Base-by-base conservation (phyloP, 1,140 invertebrate species). In the Cherax quadricarinatus region DNA sequence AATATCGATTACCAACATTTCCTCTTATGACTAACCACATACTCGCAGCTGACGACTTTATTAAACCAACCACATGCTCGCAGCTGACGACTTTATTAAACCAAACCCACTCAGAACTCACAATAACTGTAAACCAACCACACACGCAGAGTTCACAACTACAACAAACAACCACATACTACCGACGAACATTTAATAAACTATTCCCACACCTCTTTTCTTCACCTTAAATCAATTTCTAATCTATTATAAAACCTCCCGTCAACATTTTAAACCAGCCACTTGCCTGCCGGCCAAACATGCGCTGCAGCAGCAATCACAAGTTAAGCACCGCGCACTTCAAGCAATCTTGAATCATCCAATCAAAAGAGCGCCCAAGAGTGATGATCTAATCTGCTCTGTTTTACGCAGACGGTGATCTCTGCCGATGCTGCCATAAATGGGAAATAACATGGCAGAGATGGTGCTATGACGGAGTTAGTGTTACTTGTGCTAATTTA, bases 401-500 rank as follows among this genome's bases (percentile, higher is more conserved):
- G n/a, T 48, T 53, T 48, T 57, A 53, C 81, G 24, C 24, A 60
- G 51, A 21, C 12, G 24, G 51, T 53, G 57, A 21, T n/a, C 51
- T 83, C 57, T 83, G 57, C 60, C 24, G 53, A 24, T 30, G 62
- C 80, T 30, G 62, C 80, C 86, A 80, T 88, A 78, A 88, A 78
- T 79, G 86, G 60, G 86, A 88, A 88, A 78, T 88, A 88, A 88
- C 60, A 88, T 51, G 60, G 86, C 73, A 80, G 86, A 80, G 78
- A 88, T 79, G 75, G 78, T 60, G 73, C 75, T 75, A 80, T 88
- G 80, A 88, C 80, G 51, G 75, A 88, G 86, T 88, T 88, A 88
- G 30, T 88, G 86, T 88, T 88, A 88, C 86, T 79, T 88, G 75
- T 75, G 60, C 86, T 80, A 88, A 78, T 88, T 79, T 88, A 88